Percentiles rank a stretch among this genome's conserved stretches.
Conservation (phyloP, 2,113 vertebrate species). For the Thalassoma bifasciatum region DNA sequence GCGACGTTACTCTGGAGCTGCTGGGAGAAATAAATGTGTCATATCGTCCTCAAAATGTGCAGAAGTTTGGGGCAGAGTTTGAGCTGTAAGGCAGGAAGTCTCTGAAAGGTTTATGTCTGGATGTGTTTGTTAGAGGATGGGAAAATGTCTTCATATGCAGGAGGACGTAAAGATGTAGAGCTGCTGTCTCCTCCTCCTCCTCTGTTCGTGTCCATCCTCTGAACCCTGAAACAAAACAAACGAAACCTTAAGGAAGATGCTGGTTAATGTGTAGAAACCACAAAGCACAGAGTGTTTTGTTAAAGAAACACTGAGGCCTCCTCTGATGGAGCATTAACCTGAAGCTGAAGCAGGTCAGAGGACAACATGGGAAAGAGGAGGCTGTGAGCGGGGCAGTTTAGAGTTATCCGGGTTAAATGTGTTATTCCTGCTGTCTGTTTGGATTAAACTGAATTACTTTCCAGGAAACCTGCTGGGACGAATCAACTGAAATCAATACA, state of each 20-base stretch:
- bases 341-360: constrained; percentile 59
- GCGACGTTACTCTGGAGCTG: not conserved
- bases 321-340: constrained; percentile 59
- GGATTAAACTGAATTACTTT: constrained; percentile 62
- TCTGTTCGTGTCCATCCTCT: constrained; percentile 1
- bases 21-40: constrained; percentile 6
- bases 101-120: not conserved
- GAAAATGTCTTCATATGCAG: constrained; percentile 71
- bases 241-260: not conserved
- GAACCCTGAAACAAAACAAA: constrained; percentile 6
- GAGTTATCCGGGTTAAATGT: constrained; percentile 67
- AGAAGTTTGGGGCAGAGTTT: not conserved
- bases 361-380: constrained; percentile 56
- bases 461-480: constrained; percentile 67
- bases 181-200: not conserved
- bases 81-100: not conserved
- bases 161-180: constrained; percentile 52
- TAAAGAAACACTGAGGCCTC: constrained; percentile 53
- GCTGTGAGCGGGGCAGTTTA: constrained; percentile 55
- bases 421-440: constrained; percentile 73
- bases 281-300: constrained; percentile 30
- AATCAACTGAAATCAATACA: constrained; percentile 66
- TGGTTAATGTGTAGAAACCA: constrained; percentile 19
- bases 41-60: not conserved
- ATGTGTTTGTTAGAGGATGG: constrained; percentile 15